A percentile compares a stretch with the other conserved stretches of the same genome.
Conservation (phyloP, 2,797 vertebrate genomes). For the Hippopotamyrus pictus region DNA sequence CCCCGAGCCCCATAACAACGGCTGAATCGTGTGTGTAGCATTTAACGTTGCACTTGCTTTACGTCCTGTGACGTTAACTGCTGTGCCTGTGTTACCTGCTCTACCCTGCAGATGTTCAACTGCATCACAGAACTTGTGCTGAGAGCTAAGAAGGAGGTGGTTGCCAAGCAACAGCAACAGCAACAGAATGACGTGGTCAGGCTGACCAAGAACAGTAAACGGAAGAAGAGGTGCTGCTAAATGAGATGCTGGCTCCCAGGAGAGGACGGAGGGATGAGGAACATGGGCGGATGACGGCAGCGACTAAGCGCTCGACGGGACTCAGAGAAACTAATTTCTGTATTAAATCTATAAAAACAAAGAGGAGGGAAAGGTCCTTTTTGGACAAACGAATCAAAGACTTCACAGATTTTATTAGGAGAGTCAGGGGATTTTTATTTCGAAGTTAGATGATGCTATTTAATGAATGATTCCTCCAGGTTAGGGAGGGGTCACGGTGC, state of each 20-base stretch:
- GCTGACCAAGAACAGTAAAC: constrained; percentile 96
- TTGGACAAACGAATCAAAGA: constrained; percentile 67
- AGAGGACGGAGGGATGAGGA: constrained; percentile 12
- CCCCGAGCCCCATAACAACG: not conserved
- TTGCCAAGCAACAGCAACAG: constrained; percentile 94
- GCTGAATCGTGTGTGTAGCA: not conserved
- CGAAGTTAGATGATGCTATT: constrained; percentile 78
- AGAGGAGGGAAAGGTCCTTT: constrained; percentile 49
- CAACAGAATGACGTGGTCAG: constrained; percentile 97
- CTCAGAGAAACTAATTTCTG: constrained; percentile 62
- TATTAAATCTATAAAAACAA: constrained; percentile 48
- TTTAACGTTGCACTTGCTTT: not conserved
- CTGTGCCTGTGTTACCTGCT: constrained; percentile 18
- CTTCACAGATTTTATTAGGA: constrained; percentile 69
- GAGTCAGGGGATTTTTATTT: constrained; percentile 65
- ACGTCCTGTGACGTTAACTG: not conserved
- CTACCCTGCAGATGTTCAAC: constrained; percentile 88
- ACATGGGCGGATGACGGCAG: not conserved
- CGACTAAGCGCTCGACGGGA: constrained; percentile 38
- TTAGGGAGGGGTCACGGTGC: constrained; percentile 65
- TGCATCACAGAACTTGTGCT: constrained; percentile 98
- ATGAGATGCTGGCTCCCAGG: constrained; percentile 47
- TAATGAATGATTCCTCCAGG: constrained; percentile 71
- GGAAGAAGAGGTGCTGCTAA: constrained; percentile 98
- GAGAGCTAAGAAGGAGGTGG: constrained; percentile 92